Evolutionary conservation across 2,797 vertebrate species (phyloP).

Genomic region (Meda fulgida): DNA sequence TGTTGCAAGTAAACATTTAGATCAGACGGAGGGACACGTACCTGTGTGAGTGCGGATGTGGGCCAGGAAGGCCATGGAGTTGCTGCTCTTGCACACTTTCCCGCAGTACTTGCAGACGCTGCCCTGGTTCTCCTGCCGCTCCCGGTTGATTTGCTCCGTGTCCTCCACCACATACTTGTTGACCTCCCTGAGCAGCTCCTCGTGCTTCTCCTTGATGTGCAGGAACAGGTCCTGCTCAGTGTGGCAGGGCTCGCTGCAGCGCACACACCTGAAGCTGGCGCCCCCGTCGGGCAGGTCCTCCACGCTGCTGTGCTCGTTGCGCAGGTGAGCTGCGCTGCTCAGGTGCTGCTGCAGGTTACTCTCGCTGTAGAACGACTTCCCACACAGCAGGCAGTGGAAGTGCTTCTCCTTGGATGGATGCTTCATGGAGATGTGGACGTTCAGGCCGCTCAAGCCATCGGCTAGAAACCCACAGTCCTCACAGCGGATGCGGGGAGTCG

Average conservation of each 20-base stretch:
- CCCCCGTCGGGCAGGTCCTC: constrained; percentile 95
- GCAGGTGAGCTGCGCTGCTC: constrained; percentile 90
- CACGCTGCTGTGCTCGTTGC: constrained; percentile 93
- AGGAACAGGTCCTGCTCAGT: constrained; percentile 93
- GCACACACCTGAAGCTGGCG: constrained; percentile 94
- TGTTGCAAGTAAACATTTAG: not conserved
- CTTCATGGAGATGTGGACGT: constrained; percentile 99
- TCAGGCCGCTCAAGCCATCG: constrained; percentile 93
- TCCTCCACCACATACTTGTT: constrained; percentile 98
- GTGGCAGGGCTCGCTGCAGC: constrained; percentile 93
- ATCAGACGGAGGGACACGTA: constrained; percentile 58
- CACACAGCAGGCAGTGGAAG: constrained; percentile 95
- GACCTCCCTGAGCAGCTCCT: constrained; percentile 94
- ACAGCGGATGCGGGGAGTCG: constrained; percentile 85
- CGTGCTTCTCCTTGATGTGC: constrained; percentile 98
- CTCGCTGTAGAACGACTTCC: constrained; percentile 97
- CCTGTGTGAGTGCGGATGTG: constrained; percentile 98
- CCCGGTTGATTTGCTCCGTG: constrained; percentile 96
- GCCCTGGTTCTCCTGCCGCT: constrained; percentile 97
- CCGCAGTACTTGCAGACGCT: constrained; percentile 95
- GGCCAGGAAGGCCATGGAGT: constrained; percentile 98
- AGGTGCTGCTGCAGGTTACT: constrained; percentile 98
- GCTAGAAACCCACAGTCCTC: constrained; percentile 98
- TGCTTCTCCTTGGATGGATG: constrained; percentile 96
- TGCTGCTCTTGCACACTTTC: constrained; percentile 98